Evolutionary conservation across 1,140 invertebrate genomes (phyloP), one percentile per base, ranked within the genome.

Genomic region (Leptonema lineaticorne): DNA sequence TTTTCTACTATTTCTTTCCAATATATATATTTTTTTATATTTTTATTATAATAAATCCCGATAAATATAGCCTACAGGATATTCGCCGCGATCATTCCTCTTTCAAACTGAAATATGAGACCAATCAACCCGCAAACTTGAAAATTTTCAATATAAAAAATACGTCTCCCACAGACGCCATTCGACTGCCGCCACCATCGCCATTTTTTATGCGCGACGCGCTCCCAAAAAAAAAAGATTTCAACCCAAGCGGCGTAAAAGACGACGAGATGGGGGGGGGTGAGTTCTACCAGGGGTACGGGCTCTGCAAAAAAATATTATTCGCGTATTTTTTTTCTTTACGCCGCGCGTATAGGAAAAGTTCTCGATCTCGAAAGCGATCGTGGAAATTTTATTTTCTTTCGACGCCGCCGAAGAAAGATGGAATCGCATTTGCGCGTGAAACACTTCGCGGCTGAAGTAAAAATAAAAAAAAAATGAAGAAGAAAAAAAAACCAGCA

Each of bases 111-210:
- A 58, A 58, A 58, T 58, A 58, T 58, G 56, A 58, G 56, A 26
- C 24, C 56, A 58, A 58, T 58, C 56, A 58, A 58, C 24, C 56
- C 26, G 26, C 24, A 28, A 58, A 30, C 28, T 58, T 27, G 56
- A 26, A 58, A 58, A 58, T 58, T 58, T 30, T 18, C 56, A 58
- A 58, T 58, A 58, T 28, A 58, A 58, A 58, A 58, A 58, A 26
- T 58, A 30, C 56, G 46, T 18, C 46, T 6, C n/a, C n/a, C n/a
- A n/a, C n/a, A n/a, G n/a, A n/a, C n/a, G n/a, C n/a, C n/a, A n/a
- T n/a, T n/a, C n/a, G n/a, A n/a, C n/a, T n/a, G n/a, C n/a, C n/a
- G n/a, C n/a, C n/a, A n/a, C n/a, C n/a, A n/a, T n/a, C n/a, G n/a
- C n/a, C n/a, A n/a, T 16, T 41, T 41, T 16, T 41, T 16, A 41